These are phyloP conservation scores for Edolisoma coerulescens DNA, from an alignment of 2,113 vertebrate species.

Conservation along the genomic window DNA sequence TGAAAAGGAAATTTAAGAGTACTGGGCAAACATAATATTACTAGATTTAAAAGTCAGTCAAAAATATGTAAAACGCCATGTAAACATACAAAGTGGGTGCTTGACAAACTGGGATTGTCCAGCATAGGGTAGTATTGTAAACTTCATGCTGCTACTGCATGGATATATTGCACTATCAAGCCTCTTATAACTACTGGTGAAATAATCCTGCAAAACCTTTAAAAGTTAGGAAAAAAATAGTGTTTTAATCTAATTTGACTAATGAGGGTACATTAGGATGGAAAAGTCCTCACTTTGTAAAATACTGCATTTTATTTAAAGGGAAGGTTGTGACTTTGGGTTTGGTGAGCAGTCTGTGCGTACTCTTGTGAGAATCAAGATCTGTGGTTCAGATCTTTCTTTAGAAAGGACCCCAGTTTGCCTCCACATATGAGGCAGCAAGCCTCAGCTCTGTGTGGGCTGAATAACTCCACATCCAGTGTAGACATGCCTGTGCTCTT, in stretches of 20 bases:
- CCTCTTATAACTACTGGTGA: background rate
- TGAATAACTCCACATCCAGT: background rate
- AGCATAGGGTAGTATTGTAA: background rate
- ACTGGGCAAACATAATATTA: background rate
- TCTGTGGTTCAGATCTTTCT: background rate
- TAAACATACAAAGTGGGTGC: background rate
- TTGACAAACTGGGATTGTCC: background rate
- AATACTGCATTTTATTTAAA: background rate
- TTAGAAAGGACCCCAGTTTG: background rate
- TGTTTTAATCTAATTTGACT: background rate
- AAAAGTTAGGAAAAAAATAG: background rate
- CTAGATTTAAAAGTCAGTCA: background rate
- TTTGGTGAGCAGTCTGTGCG: background rate
- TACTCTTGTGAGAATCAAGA: background rate
- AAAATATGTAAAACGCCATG: background rate
- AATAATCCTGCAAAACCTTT: background rate
- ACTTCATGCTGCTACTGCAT: background rate
- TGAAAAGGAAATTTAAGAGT: background rate
- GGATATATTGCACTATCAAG: background rate
- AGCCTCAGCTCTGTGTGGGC: background rate
- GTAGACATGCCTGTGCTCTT: background rate
- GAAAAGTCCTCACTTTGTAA: background rate
- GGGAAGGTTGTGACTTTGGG: background rate
- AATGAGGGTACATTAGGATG: background rate
- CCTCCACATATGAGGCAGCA: background rate